Base-by-base conservation (phyloP, 2,888 invertebrate genomes). In the Thymelicus lineola region DNA sequence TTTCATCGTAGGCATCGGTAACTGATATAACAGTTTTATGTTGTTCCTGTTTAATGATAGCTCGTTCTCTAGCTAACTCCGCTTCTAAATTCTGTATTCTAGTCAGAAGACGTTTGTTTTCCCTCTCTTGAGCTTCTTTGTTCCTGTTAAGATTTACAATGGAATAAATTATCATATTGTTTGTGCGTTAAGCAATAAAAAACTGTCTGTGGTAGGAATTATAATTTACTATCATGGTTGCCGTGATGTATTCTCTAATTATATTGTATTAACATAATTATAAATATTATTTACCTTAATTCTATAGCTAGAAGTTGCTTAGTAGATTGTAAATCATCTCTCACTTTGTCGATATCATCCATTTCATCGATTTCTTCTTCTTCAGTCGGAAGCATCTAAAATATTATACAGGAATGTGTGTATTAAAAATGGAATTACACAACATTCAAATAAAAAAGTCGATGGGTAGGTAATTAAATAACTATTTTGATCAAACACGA, bases 271-370 rank as follows among this genome's bases (percentile, higher is more conserved):
- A 28, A 28, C 28, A 28, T 3, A 28, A 28, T 28, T 28, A 28
- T 2, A 67, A 66, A 50, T 36, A 28, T 45, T 36, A 59, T 64
- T 75, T 82, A 93, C 94, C 95, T 95, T 77, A 98, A 91, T 90
- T 98, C 98, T 71, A 97, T 94, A 14, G 98, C 98, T 73, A 98
- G 90, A 94, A 98, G 96, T 91, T 98, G 98, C 87, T 98, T 98
- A 7, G 98, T 98, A 71, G 98, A 98, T 84, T 98, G 98, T 50
- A 98, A 95, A 85, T 98, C 98, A 83, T 98, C 98, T 77, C 98
- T 95, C 17, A 98, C 96, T 83, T 97, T 97, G 81, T 98, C 98
- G 77, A 98, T 98, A 81, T 98, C 98, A 78, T 98, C 98, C 94
- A 98, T 95, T 82, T 98, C 98, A 83, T 98, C 98, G 15, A 95